A percentile compares a stretch with the other conserved stretches of the same genome.
Evolutionary conservation across 2,888 invertebrate species (phyloP).

Genomic region (Macrostomum cliftonense): DNA sequence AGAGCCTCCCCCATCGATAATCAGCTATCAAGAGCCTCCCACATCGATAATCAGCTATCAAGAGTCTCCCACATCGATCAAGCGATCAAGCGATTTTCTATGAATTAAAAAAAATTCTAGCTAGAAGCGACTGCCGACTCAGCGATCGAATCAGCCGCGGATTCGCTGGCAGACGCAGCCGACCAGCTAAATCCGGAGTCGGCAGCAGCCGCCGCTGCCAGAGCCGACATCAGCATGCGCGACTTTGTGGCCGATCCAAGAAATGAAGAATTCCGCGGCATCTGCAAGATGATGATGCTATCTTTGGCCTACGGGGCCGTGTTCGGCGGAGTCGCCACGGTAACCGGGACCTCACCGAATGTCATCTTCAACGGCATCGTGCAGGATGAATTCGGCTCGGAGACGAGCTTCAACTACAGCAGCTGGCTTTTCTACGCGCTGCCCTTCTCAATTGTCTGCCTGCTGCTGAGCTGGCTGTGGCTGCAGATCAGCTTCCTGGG

Average conservation of each 20-base stretch:
- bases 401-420: slow-evolving; percentile 15
- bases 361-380: slow-evolving; percentile 52
- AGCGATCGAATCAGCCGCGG: no score
- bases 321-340: slow-evolving; percentile 51
- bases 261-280: slow-evolving; percentile 9
- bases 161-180: no score
- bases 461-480: slow-evolving; percentile 55
- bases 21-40: no score
- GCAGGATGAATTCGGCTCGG: neutral
- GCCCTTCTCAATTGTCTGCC: slow-evolving; percentile 61
- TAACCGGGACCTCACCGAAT: slow-evolving; percentile 62
- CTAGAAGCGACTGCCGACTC: no score
- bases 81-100: no score
- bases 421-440: slow-evolving; percentile 64
- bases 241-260: neutral
- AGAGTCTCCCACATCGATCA: no score
- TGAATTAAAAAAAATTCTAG: no score
- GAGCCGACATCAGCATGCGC: no score
- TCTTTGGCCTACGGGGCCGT: slow-evolving; percentile 23
- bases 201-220: no score
- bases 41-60: no score
- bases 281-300: slow-evolving; percentile 19
- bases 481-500: slow-evolving; percentile 43
- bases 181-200: no score
- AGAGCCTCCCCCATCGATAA: no score